Percentiles rank a stretch among this genome's conserved stretches.
These are phyloP conservation scores for Antedon mediterranea DNA, from an alignment of 53 echinoderm and acorn worm genomes.

Conservation along the genomic window DNA sequence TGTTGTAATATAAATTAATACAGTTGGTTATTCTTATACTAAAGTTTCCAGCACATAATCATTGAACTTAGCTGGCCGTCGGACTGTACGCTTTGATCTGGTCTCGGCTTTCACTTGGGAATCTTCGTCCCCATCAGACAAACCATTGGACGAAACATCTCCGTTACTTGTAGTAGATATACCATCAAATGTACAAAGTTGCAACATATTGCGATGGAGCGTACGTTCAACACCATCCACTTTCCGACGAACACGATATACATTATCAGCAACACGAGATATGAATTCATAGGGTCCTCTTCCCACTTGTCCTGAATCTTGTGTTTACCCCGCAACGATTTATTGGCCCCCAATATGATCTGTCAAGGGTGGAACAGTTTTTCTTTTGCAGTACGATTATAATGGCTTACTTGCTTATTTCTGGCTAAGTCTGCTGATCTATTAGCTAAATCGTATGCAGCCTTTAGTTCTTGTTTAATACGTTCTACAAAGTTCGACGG, in stretches of 20 bases:
- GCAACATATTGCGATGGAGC: background rate
- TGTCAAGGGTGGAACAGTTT: slow-evolving; percentile 2
- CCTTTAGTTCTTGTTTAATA: background rate
- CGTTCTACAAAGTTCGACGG: background rate
- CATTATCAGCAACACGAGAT: background rate
- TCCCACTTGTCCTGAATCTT: slow-evolving; percentile 27
- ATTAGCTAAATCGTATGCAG: background rate
- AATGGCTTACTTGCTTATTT: background rate
- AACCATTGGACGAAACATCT: background rate
- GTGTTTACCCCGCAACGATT: slow-evolving; percentile 1
- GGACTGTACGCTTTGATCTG: background rate
- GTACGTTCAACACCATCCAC: background rate
- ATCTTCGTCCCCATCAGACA: background rate
- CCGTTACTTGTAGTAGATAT: background rate
- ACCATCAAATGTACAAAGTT: background rate
- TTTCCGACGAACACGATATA: background rate
- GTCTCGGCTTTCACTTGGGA: background rate
- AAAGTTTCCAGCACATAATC: too few species aligned
- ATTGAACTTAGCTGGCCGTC: background rate
- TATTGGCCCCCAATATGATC: slow-evolving; percentile 8
- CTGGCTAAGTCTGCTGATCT: background rate
- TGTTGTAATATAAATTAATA: background rate
- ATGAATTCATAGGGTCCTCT: background rate
- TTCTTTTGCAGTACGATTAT: background rate
- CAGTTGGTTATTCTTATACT: too few species aligned